phyloP scores from a whole-genome alignment of 2,888 invertebrate species.

The Anagyrus pseudococci region DNA sequence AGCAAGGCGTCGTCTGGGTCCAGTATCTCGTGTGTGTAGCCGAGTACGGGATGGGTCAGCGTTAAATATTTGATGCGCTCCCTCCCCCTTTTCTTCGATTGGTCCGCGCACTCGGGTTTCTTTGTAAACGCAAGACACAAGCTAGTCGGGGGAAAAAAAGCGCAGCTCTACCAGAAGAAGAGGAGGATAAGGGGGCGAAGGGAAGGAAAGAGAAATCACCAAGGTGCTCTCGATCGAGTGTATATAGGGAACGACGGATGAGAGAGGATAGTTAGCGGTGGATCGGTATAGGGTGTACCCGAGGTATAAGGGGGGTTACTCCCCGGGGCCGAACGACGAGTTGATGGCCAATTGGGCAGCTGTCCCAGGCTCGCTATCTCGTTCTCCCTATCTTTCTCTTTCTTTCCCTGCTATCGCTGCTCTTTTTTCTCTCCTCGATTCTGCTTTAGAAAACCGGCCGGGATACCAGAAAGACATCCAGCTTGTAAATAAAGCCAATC shows the following conservation, averaged over 20 bases:
- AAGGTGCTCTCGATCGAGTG: conserved; percentile 27
- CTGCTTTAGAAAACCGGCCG: not conserved
- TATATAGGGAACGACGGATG: conserved; percentile 39
- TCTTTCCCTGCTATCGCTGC: conserved; percentile 32
- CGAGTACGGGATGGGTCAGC: conserved; percentile 46
- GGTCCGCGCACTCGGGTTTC: conserved; percentile 50
- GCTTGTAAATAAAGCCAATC: conserved; percentile 53
- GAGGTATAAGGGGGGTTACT: conserved; percentile 43
- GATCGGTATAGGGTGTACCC: conserved; percentile 28
- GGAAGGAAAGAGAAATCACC: conserved; percentile 37
- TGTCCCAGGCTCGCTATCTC: conserved; percentile 46
- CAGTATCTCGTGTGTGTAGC: conserved; percentile 26
- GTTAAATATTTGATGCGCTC: conserved; percentile 61
- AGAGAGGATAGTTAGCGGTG: conserved; percentile 47
- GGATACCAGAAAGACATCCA: conserved; percentile 12
- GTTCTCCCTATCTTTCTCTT: conserved; percentile 39
- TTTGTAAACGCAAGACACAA: conserved; percentile 35
- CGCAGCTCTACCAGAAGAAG: not conserved
- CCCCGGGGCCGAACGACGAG: conserved; percentile 50
- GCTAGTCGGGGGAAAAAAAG: too few species aligned
- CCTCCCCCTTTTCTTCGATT: too few species aligned
- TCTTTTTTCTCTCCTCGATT: not conserved
- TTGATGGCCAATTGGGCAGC: conserved; percentile 54
- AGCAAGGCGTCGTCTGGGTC: not conserved
- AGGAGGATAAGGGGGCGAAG: conserved; percentile 2